These are phyloP conservation scores for Hirtodrosophila histrioides DNA, from an alignment of 2,888 invertebrate species.

Conservation along the genomic window DNA sequence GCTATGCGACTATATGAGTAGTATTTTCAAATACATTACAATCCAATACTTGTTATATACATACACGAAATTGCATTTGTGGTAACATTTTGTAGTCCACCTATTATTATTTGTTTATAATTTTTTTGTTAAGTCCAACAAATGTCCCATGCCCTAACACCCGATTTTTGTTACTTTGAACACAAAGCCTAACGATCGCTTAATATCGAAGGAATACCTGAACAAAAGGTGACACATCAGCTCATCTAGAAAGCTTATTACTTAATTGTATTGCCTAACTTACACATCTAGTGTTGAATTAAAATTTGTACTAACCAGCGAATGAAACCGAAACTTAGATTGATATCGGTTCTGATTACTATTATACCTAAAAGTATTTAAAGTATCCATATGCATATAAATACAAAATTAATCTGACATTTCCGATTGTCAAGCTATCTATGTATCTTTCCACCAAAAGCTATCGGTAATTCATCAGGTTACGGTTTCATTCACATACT, in stretches of 20 bases:
- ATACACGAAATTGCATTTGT: constrained; percentile 15
- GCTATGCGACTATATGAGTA: not conserved
- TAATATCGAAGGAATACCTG: constrained; percentile 60
- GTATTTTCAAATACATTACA: constrained; percentile 4
- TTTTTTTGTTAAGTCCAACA: constrained; percentile 44
- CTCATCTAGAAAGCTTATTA: constrained; percentile 74
- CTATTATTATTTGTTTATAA: constrained; percentile 7
- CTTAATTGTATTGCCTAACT: constrained; percentile 57
- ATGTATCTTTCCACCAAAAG: too few relatives aligned
- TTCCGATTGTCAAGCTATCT: too few relatives aligned
- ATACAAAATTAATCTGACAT: too few relatives aligned
- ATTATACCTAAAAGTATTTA: too few relatives aligned
- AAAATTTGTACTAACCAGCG: constrained; percentile 26
- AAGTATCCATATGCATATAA: too few relatives aligned
- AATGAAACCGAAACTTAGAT: constrained; percentile 20
- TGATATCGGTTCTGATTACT: too few relatives aligned
- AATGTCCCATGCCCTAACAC: constrained; percentile 69
- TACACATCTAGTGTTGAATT: constrained; percentile 32
- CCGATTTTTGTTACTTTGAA: constrained; percentile 62
- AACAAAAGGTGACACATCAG: constrained; percentile 77
- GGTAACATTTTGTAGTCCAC: constrained; percentile 21
- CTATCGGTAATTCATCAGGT: not conserved
- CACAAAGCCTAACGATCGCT: constrained; percentile 60
- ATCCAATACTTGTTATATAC: constrained; percentile 17
- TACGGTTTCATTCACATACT: constrained; percentile 15